Evolutionary conservation across 2,113 vertebrate genomes (phyloP), one percentile per base, ranked within the genome.

Genomic region (Oreochromis tanganicae): DNA sequence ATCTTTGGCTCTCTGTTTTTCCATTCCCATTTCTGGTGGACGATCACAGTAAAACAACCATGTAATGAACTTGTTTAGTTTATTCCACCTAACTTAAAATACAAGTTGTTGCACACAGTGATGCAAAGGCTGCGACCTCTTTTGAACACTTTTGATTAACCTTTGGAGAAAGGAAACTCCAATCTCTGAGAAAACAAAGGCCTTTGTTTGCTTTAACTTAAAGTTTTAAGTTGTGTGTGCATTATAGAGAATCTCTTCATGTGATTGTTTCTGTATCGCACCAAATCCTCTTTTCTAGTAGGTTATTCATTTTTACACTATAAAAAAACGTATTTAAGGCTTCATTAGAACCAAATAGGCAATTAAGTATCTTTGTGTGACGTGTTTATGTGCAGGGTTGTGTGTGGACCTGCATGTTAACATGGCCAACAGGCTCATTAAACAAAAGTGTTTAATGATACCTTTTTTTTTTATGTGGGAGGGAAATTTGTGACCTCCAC

Each of bases 351-450:
- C 32, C 38, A 82, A 90, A 91, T 56, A 11, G 29, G 54, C 73
- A 90, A 86, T 93, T 85, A 89, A 91, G 84, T 32, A 54, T 80
- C 63, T 10, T 48, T 57, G 80, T 92, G 88, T 83, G 92, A 90
- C n/a, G 3, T 82, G 85, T 94, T 91, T 92, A 85, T 89, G 88
- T 83, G 59, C 12, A 16, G 21, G 63, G 21, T 82, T 91, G 80
- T 90, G 88, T 92, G 91, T 88, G 90, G 81, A 63, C 38, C 57
- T 52, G 82, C 48, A 79, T 6, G 41, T 81, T 91, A 87, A 81
- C 81, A 38, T 52, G 57, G 34, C 88, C 43, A 91, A 88, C 89
- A 52, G 87, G 87, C 93, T 95, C 93, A 94, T 95, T 94, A 95
- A 91, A 89, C 83, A 86, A 82, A 91, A 91, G 82, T 87, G 88